These are phyloP conservation scores for Drosophila suzukii DNA, from an alignment of 1,140 invertebrate species.

Conservation along the genomic window DNA sequence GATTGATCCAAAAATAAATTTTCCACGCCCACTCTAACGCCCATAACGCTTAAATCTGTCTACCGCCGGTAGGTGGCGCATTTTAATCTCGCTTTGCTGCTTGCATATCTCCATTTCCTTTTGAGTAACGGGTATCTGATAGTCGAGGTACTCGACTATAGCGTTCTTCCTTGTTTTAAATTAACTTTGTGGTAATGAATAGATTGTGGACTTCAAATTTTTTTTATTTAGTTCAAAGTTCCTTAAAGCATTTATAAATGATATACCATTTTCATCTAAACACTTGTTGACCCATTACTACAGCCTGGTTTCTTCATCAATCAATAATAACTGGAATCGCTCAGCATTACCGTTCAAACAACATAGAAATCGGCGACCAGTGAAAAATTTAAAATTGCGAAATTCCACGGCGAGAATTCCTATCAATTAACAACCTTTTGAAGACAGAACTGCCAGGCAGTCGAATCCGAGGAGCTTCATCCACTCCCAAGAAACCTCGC, in stretches of 20 bases:
- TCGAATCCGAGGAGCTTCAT: constrained; percentile 31
- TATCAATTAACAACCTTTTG: constrained; percentile 72
- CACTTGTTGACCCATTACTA: not conserved
- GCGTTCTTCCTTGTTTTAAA: too few relatives aligned
- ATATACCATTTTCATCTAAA: not conserved
- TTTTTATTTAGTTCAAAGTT: too few relatives aligned
- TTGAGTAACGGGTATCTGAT: too few relatives aligned
- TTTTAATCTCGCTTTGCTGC: too few relatives aligned
- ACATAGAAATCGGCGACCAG: constrained; percentile 47
- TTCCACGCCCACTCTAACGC: too few relatives aligned
- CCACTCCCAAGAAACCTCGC: constrained; percentile 28
- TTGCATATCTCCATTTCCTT: too few relatives aligned
- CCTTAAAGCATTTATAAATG: not conserved
- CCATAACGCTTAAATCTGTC: too few relatives aligned
- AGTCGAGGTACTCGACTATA: too few relatives aligned
- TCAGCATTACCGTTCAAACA: constrained; percentile 45
- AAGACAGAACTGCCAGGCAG: constrained; percentile 18
- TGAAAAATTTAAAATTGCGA: constrained; percentile 52
- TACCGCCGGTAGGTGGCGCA: too few relatives aligned
- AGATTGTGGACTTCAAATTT: too few relatives aligned
- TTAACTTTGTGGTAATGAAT: too few relatives aligned
- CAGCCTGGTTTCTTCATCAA: constrained; percentile 12
- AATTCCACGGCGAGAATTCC: constrained; percentile 67
- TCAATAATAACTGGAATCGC: constrained; percentile 22
- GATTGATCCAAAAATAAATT: too few relatives aligned